Evolutionary conservation across 2,888 invertebrate genomes (phyloP), one percentile per base, ranked within the genome.

Genomic region (Luperina nickerlii): DNA sequence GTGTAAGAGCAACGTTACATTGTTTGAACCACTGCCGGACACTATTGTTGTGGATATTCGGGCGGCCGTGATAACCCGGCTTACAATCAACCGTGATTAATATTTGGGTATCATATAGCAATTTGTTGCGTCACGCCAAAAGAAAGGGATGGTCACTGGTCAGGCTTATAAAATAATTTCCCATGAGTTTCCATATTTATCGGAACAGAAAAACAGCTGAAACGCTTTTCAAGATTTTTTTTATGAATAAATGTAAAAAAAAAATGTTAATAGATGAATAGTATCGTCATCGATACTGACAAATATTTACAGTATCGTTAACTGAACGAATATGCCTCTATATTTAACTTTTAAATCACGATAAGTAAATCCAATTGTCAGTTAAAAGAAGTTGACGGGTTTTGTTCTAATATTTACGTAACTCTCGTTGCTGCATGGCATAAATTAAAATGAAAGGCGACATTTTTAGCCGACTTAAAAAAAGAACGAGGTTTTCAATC

Each of bases 1-100:
- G 92, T 93, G 91, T 88, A 90, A 90, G 86, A 90, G 88, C 86
- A 89, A 89, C 88, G 91, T 88, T 92, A 93, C 94, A 95, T 95
- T 95, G 95, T 95, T 95, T 93, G 92, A 94, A 91, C 90, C 91
- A 90, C 90, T 91, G 90, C 91, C 90, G 95, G 94, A 92, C 94
- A 94, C 94, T 94, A 94, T 95, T 96, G 95, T 96, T 95, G 93
- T 92, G 92, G 93, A 92, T 92, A 93, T 92, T 92, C 92, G 88
- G 89, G 89, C 85, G 85, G 87, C 87, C 84, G 91, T 90, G 93
- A 94, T 94, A 93, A 91, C 92, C 86, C 86, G 88, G 91, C 88
- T 91, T 88, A 94, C 93, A 92, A 93, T 92, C 91, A 89, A 85
- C 87, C 86, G 88, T 93, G 93, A 93, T 94, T 93, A 92, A 94